These are phyloP conservation scores for Ondatra zibethicus DNA, from an alignment of 2,113 vertebrate genomes.

Conservation along the genomic window DNA sequence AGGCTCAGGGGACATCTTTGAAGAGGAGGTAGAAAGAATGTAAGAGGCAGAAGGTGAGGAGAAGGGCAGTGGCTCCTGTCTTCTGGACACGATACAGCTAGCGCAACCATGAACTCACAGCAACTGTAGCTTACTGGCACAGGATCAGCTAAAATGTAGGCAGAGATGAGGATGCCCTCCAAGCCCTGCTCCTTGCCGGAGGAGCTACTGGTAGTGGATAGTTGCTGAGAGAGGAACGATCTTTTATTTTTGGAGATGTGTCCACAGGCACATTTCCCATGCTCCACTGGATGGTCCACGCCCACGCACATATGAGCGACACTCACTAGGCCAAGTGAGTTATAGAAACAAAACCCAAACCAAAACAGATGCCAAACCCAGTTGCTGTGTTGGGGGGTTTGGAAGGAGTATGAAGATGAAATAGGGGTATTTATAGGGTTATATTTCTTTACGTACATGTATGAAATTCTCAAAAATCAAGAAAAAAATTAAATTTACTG, in stretches of 20 bases:
- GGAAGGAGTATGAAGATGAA: neutral
- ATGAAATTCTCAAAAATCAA: neutral
- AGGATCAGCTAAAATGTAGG: neutral
- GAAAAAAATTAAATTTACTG: neutral
- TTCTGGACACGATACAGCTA: neutral
- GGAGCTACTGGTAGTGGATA: neutral
- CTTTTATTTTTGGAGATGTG: neutral
- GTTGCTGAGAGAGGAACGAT: neutral
- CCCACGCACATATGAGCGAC: fast-evolving
- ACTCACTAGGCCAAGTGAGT: neutral
- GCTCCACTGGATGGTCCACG: neutral
- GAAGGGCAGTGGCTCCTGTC: neutral
- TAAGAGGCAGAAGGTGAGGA: neutral
- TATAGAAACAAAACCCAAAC: neutral
- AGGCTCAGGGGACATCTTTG: neutral
- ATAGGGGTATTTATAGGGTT: neutral
- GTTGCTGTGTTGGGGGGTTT: neutral
- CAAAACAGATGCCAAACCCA: neutral
- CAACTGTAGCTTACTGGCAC: neutral
- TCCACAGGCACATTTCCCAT: neutral
- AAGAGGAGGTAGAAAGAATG: neutral
- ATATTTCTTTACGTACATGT: neutral
- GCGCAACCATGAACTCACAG: neutral
- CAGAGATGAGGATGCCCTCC: too few species aligned
- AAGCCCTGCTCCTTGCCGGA: neutral